Evolutionary conservation across 2,888 invertebrate species (phyloP), one percentile per base, ranked within the genome.

Genomic region (Ectropis crepuscularia): DNA sequence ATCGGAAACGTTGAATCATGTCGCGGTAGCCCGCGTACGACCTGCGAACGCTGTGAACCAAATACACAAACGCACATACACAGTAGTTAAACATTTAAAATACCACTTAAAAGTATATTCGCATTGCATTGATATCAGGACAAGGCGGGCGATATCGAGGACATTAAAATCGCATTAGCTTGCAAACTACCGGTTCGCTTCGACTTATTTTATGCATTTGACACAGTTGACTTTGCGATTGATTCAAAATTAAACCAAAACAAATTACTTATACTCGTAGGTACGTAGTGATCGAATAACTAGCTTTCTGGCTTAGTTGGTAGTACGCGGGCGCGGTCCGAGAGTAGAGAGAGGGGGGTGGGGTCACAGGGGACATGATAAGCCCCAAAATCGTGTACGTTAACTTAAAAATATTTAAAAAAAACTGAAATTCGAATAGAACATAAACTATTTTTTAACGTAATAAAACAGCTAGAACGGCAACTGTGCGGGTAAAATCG

Each of bases 121-220:
- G 81, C 81, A 74, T 73, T 73, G 76, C 76, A 74, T 75, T 75
- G 77, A 69, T 71, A 71, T 77, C 74, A 78, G 73, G 76, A 80
- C 82, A 78, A 80, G 79, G 82, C 79, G 72, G 71, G 76, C 81
- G 81, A 81, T 85, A 84, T 80, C 81, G 74, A 70, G 70, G 79
- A 88, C 88, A 88, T 86, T 85, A 82, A 84, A 85, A 80, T 87
- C 89, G 88, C 89, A 88, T 88, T 88, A 86, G 87, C 87, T 79
- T 77, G 75, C 77, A 77, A 51, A 79, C 77, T 82, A 82, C 81
- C 81, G 79, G 79, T 81, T 82, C 76, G 63, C 70, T 73, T 74
- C 73, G 76, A 80, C 74, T 79, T 80, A 80, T 77, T 79, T 80
- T 80, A 80, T 78, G 73, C 72, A 71, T 75, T 80, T 81, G 81